Conservation (phyloP, 1,140 invertebrate species). For the Melitaea cinxia region DNA sequence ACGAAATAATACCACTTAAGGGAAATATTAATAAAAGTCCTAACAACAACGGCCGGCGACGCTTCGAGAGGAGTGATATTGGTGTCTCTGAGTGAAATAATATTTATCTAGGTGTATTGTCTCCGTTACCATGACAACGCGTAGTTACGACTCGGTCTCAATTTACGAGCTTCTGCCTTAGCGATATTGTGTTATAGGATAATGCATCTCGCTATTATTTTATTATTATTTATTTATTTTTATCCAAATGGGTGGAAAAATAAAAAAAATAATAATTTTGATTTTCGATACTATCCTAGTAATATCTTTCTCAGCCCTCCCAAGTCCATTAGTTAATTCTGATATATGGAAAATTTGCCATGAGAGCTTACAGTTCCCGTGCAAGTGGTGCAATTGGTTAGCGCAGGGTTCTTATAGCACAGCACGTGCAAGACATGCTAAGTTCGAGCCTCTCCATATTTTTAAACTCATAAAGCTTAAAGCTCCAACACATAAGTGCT, state of each 20-base stretch:
- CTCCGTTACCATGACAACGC: slow-evolving; percentile 17
- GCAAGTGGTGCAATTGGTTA: slow-evolving; percentile 22
- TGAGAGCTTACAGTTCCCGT: slow-evolving; percentile 7
- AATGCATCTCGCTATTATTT: not conserved
- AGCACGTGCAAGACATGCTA: slow-evolving; percentile 11
- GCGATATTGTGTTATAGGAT: slow-evolving; percentile 12
- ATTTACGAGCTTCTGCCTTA: slow-evolving; percentile 9
- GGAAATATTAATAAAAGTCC: not conserved
- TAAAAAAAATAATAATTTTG: not conserved
- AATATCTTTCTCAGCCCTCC: too few species aligned
- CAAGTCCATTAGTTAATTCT: too few species aligned
- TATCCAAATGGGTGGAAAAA: not conserved
- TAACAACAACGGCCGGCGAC: not conserved
- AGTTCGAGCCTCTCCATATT: slow-evolving; percentile 22
- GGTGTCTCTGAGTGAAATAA: slow-evolving; percentile 5
- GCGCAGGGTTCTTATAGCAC: slow-evolving; percentile 23
- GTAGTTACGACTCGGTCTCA: not conserved
- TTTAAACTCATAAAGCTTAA: not conserved
- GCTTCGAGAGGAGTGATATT: not conserved
- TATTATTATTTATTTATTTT: too few species aligned
- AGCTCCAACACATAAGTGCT: too few species aligned
- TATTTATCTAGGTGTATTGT: slow-evolving; percentile 14
- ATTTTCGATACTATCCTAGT: not conserved
- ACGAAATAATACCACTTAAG: not conserved
- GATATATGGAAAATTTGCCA: too few species aligned